These are phyloP conservation scores for Zaprionus capensis DNA, from an alignment of 1,140 invertebrate species.

Conservation along the genomic window DNA sequence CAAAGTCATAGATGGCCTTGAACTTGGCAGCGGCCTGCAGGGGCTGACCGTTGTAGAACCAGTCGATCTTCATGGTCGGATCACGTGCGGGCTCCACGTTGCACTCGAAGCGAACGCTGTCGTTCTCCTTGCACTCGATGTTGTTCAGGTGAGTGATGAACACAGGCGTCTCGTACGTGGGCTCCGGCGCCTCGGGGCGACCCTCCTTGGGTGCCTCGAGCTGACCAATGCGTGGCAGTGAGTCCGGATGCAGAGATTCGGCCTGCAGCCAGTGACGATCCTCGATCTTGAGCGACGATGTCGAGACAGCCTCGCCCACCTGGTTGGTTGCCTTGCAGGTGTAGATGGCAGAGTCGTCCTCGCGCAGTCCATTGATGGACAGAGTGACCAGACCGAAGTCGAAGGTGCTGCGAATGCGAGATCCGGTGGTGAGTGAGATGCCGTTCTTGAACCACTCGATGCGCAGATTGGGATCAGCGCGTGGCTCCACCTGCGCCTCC, in stretches of 20 bases:
- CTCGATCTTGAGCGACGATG: constrained; percentile 94
- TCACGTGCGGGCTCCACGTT: constrained; percentile 97
- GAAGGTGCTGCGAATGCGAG: constrained; percentile 94
- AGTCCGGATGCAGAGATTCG: constrained; percentile 95
- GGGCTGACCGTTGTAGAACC: constrained; percentile 94
- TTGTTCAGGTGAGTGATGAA: constrained; percentile 96
- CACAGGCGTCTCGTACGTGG: constrained; percentile 92
- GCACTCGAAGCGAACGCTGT: constrained; percentile 97
- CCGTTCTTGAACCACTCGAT: constrained; percentile 98
- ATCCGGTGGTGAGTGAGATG: constrained; percentile 92
- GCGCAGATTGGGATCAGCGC: constrained; percentile 95
- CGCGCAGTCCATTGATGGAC: constrained; percentile 93
- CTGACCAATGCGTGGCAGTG: constrained; percentile 92
- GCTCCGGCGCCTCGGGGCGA: constrained; percentile 88
- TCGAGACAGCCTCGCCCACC: constrained; percentile 95
- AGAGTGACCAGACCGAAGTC: constrained; percentile 97
- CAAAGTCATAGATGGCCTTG: constrained; percentile 95
- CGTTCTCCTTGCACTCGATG: constrained; percentile 94
- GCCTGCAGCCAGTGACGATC: constrained; percentile 94
- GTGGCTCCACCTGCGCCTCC: constrained; percentile 97
- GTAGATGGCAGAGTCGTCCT: constrained; percentile 96
- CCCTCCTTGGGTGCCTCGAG: constrained; percentile 91
- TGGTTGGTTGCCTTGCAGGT: constrained; percentile 96
- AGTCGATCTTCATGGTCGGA: constrained; percentile 96
- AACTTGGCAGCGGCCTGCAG: constrained; percentile 91